Evolutionary conservation across 64 coral and sea anemone species (phyloP).

Genomic region (Acropora yongei): DNA sequence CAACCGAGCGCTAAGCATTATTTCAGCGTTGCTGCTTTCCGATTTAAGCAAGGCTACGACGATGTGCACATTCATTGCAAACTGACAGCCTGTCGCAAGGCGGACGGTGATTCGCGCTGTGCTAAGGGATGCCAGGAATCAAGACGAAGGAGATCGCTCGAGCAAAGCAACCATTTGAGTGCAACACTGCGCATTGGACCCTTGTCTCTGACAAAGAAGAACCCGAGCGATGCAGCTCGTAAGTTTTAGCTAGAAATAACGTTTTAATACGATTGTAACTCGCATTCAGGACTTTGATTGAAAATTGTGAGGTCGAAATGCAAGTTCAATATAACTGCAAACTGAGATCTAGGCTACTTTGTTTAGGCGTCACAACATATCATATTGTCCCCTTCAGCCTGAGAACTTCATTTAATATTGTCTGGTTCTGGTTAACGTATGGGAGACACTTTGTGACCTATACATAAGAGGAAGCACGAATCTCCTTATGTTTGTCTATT

Average conservation of each 20-base stretch:
- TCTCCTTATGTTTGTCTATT: too few relatives aligned
- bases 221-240: neutral
- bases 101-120: neutral
- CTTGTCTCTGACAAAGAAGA: neutral
- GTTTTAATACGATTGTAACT: too few relatives aligned
- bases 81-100: constrained; percentile 19
- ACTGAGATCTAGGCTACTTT: too few relatives aligned
- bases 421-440: too few relatives aligned
- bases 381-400: too few relatives aligned
- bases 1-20: neutral
- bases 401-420: too few relatives aligned
- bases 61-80: constrained; percentile 29
- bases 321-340: too few relatives aligned
- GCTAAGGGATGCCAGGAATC: neutral
- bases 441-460: too few relatives aligned
- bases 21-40: constrained; percentile 19
- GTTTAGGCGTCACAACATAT: too few relatives aligned
- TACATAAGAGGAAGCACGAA: too few relatives aligned
- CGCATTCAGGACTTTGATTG: too few relatives aligned
- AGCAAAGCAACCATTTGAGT: neutral
- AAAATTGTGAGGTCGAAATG: too few relatives aligned
- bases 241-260: neutral
- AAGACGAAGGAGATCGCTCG: neutral
- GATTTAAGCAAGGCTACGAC: constrained; percentile 21
- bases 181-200: neutral